Conservation (phyloP, 1,140 invertebrate species). For the Paracyclopina nana region DNA sequence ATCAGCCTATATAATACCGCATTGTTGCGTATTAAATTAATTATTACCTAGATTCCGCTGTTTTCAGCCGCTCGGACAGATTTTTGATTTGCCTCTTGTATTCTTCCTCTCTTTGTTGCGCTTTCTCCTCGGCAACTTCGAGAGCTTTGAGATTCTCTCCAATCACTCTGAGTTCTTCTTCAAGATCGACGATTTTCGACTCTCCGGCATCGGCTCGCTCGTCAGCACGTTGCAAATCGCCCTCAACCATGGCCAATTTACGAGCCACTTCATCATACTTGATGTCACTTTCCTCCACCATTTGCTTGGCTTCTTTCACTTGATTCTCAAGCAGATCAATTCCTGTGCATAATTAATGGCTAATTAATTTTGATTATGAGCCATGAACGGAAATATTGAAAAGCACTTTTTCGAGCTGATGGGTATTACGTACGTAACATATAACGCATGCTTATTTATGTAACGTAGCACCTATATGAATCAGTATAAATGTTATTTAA, state of each 20-base stretch:
- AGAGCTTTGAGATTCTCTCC: conserved; percentile 15
- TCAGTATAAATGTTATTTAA: no score
- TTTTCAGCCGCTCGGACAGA: conserved; percentile 14
- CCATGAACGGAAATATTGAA: no score
- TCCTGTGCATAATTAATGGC: no score
- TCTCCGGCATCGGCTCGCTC: conserved; percentile 16
- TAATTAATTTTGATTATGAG: no score
- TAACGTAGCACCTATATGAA: no score
- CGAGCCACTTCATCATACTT: conserved; percentile 16
- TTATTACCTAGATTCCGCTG: conserved; percentile 10
- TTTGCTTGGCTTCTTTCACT: conserved; percentile 16
- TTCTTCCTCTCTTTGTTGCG: conserved; percentile 17
- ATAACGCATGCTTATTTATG: no score
- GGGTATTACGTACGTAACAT: no score
- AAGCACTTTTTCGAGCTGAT: no score
- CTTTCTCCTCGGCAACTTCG: conserved; percentile 17
- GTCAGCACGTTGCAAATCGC: conserved; percentile 13
- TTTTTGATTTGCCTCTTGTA: conserved; percentile 14
- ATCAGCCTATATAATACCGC: background rate
- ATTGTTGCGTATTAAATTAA: background rate
- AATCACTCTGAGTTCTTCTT: conserved; percentile 15
- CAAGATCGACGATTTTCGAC: conserved; percentile 15
- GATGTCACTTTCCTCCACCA: conserved; percentile 17
- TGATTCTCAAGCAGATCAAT: conserved; percentile 14
- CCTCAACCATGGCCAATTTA: conserved; percentile 17